These are phyloP conservation scores for Phoxinus phoxinus DNA, from an alignment of 2,113 vertebrate genomes.

Conservation along the genomic window DNA sequence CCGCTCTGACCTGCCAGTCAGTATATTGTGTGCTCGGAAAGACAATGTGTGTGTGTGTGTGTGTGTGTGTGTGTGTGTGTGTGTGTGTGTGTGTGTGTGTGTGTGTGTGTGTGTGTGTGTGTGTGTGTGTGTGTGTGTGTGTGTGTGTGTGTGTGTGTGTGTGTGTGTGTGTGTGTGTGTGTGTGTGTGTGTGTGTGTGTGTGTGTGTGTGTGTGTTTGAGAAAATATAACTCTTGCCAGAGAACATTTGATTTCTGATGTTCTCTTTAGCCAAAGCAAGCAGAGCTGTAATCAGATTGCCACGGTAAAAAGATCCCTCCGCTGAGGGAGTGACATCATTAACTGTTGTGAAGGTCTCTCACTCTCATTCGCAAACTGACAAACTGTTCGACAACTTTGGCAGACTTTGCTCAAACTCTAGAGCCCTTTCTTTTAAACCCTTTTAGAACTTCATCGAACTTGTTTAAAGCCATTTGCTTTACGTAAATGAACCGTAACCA, in stretches of 20 bases:
- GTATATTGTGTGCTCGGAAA: background rate
- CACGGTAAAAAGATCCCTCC: constrained; percentile 44
- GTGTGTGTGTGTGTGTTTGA: constrained; percentile 18
- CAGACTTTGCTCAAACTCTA: background rate
- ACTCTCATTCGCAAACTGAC: constrained; percentile 17
- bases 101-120: background rate
- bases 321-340: constrained; percentile 51
- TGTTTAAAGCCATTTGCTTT: background rate
- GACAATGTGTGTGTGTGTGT: constrained; percentile 4
- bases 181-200: constrained; percentile 22
- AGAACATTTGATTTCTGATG: constrained; percentile 53
- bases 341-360: constrained; percentile 29
- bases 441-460: background rate
- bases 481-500: background rate
- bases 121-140: background rate
- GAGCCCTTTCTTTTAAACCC: background rate
- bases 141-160: background rate
- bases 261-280: constrained; percentile 51
- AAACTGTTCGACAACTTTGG: background rate
- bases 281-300: constrained; percentile 53
- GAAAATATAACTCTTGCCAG: constrained; percentile 50
- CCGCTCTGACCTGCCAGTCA: background rate
- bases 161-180: background rate
- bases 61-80: constrained; percentile 3
- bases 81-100: background rate